Conservation (phyloP, 2,113 vertebrate genomes). For the Aphyosemion australe region DNA sequence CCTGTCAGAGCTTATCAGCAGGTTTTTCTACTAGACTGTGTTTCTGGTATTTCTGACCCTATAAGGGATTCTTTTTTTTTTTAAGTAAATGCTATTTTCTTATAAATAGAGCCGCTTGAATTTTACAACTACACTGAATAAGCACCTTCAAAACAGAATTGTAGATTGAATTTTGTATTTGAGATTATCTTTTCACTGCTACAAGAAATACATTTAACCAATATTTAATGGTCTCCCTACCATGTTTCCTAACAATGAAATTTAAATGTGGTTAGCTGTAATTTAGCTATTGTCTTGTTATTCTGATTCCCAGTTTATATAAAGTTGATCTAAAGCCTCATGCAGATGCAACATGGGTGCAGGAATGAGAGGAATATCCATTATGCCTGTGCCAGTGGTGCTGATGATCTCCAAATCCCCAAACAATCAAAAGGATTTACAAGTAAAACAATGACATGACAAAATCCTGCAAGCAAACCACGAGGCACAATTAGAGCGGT, state of each 20-base stretch:
- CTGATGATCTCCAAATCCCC: slow-evolving; percentile 75
- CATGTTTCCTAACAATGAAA: slow-evolving; percentile 30
- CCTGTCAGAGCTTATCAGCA: slow-evolving; percentile 30
- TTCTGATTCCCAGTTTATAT: slow-evolving; percentile 5
- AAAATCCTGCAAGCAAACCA: slow-evolving; percentile 60
- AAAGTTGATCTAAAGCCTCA: slow-evolving; percentile 28
- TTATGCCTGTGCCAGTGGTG: slow-evolving; percentile 52
- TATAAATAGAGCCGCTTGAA: slow-evolving; percentile 14
- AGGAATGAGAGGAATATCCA: slow-evolving; percentile 47
- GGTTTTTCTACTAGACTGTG: slow-evolving; percentile 38
- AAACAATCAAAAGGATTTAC: slow-evolving; percentile 69
- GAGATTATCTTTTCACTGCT: slow-evolving; percentile 15
- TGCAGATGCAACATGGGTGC: slow-evolving; percentile 16
- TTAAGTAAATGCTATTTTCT: slow-evolving; percentile 28
- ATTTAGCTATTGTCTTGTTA: slow-evolving; percentile 13
- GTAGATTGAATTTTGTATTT: slow-evolving; percentile 26
- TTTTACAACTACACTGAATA: no score
- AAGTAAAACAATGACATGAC: slow-evolving; percentile 68
- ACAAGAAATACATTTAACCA: slow-evolving; percentile 26
- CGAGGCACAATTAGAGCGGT: slow-evolving; percentile 36
- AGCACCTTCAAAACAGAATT: background rate
- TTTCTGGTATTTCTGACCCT: slow-evolving; percentile 21
- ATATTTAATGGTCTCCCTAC: slow-evolving; percentile 7
- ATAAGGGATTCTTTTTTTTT: no score
- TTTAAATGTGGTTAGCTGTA: slow-evolving; percentile 28